Percentiles rank a stretch among this genome's conserved stretches.
Evolutionary conservation across 2,797 vertebrate species (phyloP).

Genomic region (Sitta carolinensis): DNA sequence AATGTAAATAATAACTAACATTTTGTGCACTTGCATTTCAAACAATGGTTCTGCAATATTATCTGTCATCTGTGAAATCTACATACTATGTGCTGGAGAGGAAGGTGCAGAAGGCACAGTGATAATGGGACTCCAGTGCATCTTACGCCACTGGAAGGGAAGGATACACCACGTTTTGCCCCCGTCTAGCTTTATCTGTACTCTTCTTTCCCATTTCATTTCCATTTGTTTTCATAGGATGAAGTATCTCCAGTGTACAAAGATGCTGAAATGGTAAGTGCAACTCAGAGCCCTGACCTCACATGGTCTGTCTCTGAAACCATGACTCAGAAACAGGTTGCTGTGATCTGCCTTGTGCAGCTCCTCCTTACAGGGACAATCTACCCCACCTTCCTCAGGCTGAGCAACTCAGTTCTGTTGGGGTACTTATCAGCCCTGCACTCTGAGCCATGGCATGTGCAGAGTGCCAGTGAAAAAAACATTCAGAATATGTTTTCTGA

Average conservation of each 20-base stretch:
- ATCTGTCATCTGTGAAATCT: neutral
- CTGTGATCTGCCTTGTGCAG: neutral
- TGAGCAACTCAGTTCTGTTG: neutral
- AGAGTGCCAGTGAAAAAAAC: neutral
- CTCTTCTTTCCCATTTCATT: neutral
- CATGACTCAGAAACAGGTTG: neutral
- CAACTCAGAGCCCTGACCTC: neutral
- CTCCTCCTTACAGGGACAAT: neutral
- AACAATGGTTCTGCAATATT: neutral
- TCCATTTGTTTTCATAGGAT: neutral
- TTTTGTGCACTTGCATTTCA: neutral
- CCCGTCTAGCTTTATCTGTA: neutral
- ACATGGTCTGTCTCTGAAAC: neutral
- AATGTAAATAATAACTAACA: neutral
- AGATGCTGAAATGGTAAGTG: neutral
- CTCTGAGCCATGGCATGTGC: accelerated
- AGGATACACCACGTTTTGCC: neutral
- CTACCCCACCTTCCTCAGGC: neutral
- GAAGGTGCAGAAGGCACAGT: neutral
- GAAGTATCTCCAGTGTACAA: neutral
- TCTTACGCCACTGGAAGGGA: neutral
- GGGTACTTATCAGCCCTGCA: accelerated
- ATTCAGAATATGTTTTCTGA: neutral
- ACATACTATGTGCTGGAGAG: neutral
- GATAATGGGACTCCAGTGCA: neutral